Evolutionary conservation across 2,113 vertebrate species (phyloP).

Genomic region (Taxidea taxus): DNA sequence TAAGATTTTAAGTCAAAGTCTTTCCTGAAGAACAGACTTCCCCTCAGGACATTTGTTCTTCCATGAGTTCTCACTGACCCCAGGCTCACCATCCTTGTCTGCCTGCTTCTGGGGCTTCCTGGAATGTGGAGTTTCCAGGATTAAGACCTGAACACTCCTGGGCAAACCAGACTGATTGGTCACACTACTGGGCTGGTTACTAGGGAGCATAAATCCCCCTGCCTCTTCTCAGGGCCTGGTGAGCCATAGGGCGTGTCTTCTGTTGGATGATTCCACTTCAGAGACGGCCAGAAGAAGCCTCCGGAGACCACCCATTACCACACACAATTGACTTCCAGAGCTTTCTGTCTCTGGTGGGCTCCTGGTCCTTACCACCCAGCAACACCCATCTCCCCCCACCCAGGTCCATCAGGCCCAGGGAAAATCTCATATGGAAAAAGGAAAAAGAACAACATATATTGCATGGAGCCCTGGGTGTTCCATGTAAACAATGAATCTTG

Average conservation of each 20-base stretch:
- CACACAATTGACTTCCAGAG: neutral
- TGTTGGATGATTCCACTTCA: neutral
- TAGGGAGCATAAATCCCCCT: no score
- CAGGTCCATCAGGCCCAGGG: neutral
- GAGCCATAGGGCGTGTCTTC: neutral
- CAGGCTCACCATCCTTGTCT: neutral
- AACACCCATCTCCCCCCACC: no score
- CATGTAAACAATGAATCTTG: no score
- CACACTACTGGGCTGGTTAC: neutral
- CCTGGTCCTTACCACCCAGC: neutral
- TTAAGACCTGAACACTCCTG: neutral
- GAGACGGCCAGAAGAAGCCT: neutral
- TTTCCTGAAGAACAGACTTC: neutral
- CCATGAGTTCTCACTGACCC: no score
- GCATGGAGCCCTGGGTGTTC: no score
- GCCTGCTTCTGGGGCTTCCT: neutral
- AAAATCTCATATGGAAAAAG: neutral
- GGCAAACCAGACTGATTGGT: neutral
- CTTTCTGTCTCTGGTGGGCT: neutral
- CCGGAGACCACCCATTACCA: neutral
- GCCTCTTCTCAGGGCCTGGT: neutral
- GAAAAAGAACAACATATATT: neutral
- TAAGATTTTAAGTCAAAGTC: neutral
- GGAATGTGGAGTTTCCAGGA: neutral
- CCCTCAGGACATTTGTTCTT: neutral